A percentile compares a stretch with the other conserved stretches of the same genome.
phyloP scores from a whole-genome alignment of 2,888 invertebrate species.

The Luffia ferchaultella region DNA sequence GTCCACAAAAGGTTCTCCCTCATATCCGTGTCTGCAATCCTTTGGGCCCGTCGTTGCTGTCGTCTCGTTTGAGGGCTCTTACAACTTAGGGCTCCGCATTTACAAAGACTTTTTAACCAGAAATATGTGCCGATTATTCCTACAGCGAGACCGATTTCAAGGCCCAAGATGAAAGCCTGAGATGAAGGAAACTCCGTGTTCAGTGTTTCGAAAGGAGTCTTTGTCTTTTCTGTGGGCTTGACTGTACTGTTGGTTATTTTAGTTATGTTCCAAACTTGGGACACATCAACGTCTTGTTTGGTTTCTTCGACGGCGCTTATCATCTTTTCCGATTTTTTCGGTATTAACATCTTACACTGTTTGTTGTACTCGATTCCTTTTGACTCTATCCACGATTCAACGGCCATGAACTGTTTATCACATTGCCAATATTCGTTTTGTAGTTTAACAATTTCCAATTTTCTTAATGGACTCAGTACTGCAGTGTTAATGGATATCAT shows the following conservation, averaged over 20 bases:
- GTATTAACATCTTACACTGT: conserved; percentile 39
- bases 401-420: conserved; percentile 42
- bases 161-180: conserved; percentile 48
- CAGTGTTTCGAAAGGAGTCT: conserved; percentile 41
- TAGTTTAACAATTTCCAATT: conserved; percentile 57
- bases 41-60: conserved; percentile 26
- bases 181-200: conserved; percentile 49
- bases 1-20: conserved; percentile 46
- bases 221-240: conserved; percentile 18
- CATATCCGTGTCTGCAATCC: conserved; percentile 37
- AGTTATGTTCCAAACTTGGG: conserved; percentile 43
- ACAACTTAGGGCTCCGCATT: conserved; percentile 31
- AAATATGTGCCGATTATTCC: conserved; percentile 51
- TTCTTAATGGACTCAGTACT: conserved; percentile 50
- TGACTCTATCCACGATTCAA: conserved; percentile 44
- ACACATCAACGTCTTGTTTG: conserved; percentile 41
- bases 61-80: conserved; percentile 26
- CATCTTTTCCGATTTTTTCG: conserved; percentile 66
- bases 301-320: conserved; percentile 37
- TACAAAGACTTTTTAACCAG: conserved; percentile 44
- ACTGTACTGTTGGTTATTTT: conserved; percentile 23
- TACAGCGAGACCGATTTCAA: conserved; percentile 46
- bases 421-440: conserved; percentile 67
- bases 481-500: conserved; percentile 57
- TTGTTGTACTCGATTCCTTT: conserved; percentile 50